These are phyloP conservation scores for Phalacrocorax brasilianus DNA, from an alignment of 2,113 vertebrate species.

Conservation along the genomic window DNA sequence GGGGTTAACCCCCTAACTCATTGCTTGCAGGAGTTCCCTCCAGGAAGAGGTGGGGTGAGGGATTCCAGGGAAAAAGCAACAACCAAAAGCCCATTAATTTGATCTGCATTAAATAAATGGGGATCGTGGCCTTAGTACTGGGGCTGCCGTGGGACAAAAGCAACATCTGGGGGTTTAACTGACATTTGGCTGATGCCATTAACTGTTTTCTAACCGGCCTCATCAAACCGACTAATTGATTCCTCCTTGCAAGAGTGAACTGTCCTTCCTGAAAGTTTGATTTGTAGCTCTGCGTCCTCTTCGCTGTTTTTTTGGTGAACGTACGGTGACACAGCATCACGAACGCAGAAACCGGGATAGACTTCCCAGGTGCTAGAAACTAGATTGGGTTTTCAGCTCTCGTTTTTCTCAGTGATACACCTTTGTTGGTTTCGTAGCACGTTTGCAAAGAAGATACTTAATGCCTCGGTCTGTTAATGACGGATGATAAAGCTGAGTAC, in stretches of 20 bases:
- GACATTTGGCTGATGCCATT: conserved; percentile 10
- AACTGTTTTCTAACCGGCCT: neutral
- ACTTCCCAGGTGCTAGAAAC: neutral
- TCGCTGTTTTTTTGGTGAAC: neutral
- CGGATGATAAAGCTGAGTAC: neutral
- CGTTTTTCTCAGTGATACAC: neutral
- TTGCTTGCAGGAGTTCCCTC: neutral
- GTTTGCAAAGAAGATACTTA: neutral
- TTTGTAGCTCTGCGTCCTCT: neutral
- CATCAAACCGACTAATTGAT: neutral
- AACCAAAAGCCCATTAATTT: neutral
- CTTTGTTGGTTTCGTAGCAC: neutral
- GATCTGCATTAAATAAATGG: neutral
- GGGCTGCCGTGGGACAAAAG: conserved; percentile 21
- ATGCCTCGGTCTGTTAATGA: neutral
- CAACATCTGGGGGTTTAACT: conserved; percentile 1
- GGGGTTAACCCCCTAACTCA: neutral
- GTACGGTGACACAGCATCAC: neutral
- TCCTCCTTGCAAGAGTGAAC: conserved; percentile 3
- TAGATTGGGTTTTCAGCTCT: neutral
- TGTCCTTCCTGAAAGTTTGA: conserved; percentile 31
- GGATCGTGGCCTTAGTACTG: neutral
- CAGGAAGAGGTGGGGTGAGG: neutral
- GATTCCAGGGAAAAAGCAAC: conserved; percentile 8
- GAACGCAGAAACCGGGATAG: neutral